Evolutionary conservation across 1,140 invertebrate genomes (phyloP), one percentile per base, ranked within the genome.

Genomic region (Drosophila ficusphila): DNA sequence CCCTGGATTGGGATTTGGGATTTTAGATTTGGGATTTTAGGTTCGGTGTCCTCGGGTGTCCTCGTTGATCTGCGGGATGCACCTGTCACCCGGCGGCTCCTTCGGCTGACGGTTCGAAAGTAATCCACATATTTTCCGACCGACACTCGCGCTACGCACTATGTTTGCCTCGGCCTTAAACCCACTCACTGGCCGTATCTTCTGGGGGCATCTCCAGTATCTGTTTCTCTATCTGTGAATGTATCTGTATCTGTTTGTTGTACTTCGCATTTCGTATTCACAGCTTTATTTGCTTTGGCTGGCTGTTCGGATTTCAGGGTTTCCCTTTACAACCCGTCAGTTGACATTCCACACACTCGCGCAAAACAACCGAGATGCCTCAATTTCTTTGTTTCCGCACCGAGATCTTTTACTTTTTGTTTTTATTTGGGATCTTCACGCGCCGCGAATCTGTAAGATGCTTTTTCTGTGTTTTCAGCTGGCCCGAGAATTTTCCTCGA

Each of bases 271-370:
- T 75, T 83, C 48, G 48, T 81, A 61, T 79, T 58, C 64, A 57
- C 73, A 58, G 54, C 48, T 76, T 58, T 53, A 48, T 60, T 73
- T 67, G 64, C 64, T 52, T 67, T 67, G 54, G 75, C 41, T 34
- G 62, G 60, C 47, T 71, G 67, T 88, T 64, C 54, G 61, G 42
- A 60, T 86, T 89, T 88, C 83, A 82, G 73, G 82, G 82, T 82
- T 86, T 89, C 82, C 77, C 77, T 81, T 89, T 89, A 71, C 74
- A 89, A 89, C 76, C 89, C 70, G 85, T 89, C 73, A 65, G 85
- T 89, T 89, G 85, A 68, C 85, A 89, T 89, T 89, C 85, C 85
- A 89, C 42, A 74, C 58, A 62, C 49, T 44, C 41, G 41, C 61
- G 41, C 70, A 61, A 62, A 48, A 58, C 67, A 49, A 39, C 38